Conservation (phyloP, 2,888 invertebrate genomes). For the Ophion ellenae region DNA sequence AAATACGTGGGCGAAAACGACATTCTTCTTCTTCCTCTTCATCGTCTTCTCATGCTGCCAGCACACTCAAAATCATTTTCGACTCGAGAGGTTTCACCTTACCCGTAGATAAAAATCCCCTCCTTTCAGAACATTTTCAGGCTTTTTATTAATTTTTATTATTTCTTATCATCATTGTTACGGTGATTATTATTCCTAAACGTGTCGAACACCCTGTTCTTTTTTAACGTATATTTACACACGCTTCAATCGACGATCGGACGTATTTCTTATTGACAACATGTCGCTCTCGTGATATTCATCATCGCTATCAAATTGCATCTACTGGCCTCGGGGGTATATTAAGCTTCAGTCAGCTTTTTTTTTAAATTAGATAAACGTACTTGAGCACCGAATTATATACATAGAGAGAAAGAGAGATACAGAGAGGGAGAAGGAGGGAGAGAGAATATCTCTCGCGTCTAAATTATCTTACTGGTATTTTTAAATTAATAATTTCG, state of each 20-base stretch:
- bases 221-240: constrained; percentile 51
- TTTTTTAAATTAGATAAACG: constrained; percentile 55
- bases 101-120: constrained; percentile 11
- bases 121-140: constrained; percentile 11
- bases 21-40: constrained; percentile 43
- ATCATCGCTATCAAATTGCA: constrained; percentile 16
- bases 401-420: constrained; percentile 56
- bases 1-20: constrained; percentile 57
- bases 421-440: constrained; percentile 9
- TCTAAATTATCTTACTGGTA: constrained; percentile 44
- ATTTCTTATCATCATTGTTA: too few relatives aligned
- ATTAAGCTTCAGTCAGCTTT: constrained; percentile 59
- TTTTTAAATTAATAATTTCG: neutral
- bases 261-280: neutral
- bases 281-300: neutral
- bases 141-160: constrained; percentile 37
- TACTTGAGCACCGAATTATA: constrained; percentile 64
- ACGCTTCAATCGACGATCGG: constrained; percentile 1
- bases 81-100: constrained; percentile 23
- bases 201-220: constrained; percentile 28
- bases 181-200: constrained; percentile 22
- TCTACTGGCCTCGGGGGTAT: constrained; percentile 60
- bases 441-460: constrained; percentile 11
- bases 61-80: constrained; percentile 15
- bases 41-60: constrained; percentile 41